These are phyloP conservation scores for Acanthisitta chloris DNA, from an alignment of 2,113 vertebrate genomes.

Conservation along the genomic window DNA sequence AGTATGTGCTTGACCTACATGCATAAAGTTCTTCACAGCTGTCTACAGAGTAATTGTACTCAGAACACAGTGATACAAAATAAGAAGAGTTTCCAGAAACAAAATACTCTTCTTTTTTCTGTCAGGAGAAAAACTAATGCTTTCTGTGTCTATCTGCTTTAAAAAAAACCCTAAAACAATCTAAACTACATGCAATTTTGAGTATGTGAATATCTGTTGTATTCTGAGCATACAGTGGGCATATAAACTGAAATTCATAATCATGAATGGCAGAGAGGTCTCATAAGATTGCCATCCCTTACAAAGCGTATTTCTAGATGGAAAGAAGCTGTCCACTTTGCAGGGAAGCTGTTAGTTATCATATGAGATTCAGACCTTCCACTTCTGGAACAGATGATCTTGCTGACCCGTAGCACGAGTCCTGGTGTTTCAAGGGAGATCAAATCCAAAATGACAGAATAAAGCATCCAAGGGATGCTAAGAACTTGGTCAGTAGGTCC, in stretches of 20 bases:
- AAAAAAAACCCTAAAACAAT: background rate
- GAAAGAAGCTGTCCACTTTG: background rate
- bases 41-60: background rate
- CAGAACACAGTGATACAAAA: background rate
- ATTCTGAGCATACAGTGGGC: rapidly evolving
- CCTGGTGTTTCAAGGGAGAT: background rate
- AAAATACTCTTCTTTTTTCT: background rate
- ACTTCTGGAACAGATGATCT: background rate
- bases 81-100: background rate
- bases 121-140: background rate
- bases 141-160: background rate
- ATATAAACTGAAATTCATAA: background rate
- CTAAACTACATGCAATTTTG: background rate
- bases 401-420: rapidly evolving
- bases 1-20: background rate
- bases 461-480: background rate
- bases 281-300: background rate
- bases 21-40: background rate
- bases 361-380: background rate
- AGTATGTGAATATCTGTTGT: rapidly evolving
- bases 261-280: background rate
- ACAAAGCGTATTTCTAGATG: background rate
- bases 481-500: background rate
- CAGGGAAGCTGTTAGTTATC: background rate
- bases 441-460: background rate